Evolutionary conservation across 2,888 invertebrate species (phyloP).

Genomic region (Erebia aethiops): DNA sequence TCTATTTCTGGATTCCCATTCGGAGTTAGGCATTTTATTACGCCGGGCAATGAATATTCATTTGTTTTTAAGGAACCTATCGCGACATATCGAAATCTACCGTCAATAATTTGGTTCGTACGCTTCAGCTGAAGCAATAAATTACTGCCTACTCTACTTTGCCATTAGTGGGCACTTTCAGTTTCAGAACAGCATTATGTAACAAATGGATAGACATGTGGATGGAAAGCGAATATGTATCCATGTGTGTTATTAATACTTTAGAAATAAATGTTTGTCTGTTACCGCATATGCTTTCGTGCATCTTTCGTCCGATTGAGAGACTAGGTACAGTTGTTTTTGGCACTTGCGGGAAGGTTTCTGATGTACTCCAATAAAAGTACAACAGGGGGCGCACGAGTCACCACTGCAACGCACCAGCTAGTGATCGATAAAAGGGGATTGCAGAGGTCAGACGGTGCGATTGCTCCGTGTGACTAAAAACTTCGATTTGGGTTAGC

Average conservation of each 20-base stretch:
- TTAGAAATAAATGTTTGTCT: too few species aligned
- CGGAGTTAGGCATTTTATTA: conserved; percentile 24
- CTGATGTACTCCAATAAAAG: too few species aligned
- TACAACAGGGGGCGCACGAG: too few species aligned
- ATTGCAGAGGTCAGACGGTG: not conserved
- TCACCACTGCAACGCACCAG: too few species aligned
- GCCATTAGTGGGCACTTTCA: not conserved
- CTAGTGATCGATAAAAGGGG: not conserved
- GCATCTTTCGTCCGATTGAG: too few species aligned
- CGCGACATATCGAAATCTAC: not conserved
- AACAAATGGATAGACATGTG: too few species aligned
- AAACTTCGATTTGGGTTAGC: not conserved
- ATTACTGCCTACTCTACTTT: not conserved
- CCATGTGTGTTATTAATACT: too few species aligned
- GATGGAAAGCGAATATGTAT: not conserved
- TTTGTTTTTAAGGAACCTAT: not conserved
- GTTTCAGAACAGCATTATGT: conserved; percentile 1
- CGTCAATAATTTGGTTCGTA: not conserved
- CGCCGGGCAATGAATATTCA: conserved; percentile 11
- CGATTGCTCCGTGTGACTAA: not conserved
- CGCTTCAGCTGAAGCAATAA: not conserved
- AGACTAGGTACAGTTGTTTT: too few species aligned
- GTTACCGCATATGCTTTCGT: too few species aligned
- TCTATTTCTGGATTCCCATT: conserved; percentile 31
- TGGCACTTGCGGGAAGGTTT: too few species aligned